Evolutionary conservation across 2,113 vertebrate species (phyloP), one percentile per base, ranked within the genome.

Genomic region (Amblyopsis rosae): DNA sequence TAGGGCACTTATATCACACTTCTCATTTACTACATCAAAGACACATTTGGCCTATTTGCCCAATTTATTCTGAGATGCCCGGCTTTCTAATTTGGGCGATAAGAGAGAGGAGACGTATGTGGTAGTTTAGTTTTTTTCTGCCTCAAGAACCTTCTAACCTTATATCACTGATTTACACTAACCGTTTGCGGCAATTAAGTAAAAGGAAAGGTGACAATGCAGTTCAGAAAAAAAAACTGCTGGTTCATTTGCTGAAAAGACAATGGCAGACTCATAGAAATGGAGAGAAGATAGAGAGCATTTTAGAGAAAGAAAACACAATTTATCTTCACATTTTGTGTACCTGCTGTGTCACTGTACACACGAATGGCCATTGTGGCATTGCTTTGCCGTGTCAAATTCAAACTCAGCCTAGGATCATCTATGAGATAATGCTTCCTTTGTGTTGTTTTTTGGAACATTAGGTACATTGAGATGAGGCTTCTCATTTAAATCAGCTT

Each of bases 1-100:
- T 83, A 86, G 85, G 82, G 69, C 83, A 69, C 75, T 80, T 67
- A 61, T 75, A 58, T 81, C 61, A 50, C 77, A 58, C 66, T 68
- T 75, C 79, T 80, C 77, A 71, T 85, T 86, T 86, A 75, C 79
- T 75, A 62, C 78, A 86, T 84, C 84, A 84, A 79, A 82, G 79
- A 62, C 79, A 69, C 80, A 26, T 88, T 82, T 79, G 65, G 63
- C 59, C 75, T 57, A 19, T 81, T 85, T 70, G 78, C 77, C 77
- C 80, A 84, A 83, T 89, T 84, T 83, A 67, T 76, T 72, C 58
- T 70, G 51, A 74, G 62, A 81, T 86, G 78, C 85, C 81, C 70
- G 53, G 61, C 69, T 49, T 54, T 73, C 50, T 78, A 59, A 41
- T 73, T 69, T 68, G 50, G 49, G 75, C 12, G 33, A 73, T 2